Conservation (phyloP, 2,113 vertebrate species). For the Monarcha castaneiventris region DNA sequence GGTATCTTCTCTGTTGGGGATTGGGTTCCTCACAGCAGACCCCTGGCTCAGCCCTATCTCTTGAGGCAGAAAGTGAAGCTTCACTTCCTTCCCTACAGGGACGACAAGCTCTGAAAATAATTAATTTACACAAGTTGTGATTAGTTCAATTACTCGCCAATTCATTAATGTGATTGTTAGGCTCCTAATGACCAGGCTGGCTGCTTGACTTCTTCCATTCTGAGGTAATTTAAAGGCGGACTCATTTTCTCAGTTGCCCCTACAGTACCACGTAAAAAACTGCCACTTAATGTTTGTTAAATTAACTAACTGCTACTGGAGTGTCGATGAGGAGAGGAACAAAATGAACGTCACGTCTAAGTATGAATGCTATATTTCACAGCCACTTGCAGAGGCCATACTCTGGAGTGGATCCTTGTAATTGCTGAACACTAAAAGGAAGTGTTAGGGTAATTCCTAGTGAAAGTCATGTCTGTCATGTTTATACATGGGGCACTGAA, state of each 20-base stretch:
- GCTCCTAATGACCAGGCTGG: not conserved
- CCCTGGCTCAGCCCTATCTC: not conserved
- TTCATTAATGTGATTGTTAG: not conserved
- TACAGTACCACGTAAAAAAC: not conserved
- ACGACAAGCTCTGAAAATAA: not conserved
- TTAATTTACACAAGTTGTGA: not conserved
- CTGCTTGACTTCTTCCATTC: not conserved
- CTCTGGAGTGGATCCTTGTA: not conserved
- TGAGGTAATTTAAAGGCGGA: not conserved
- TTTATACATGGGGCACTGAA: not conserved
- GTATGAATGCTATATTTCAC: not conserved
- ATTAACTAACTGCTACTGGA: not conserved
- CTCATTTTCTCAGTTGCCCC: not conserved
- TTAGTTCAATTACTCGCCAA: not conserved
- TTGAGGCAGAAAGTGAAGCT: not conserved
- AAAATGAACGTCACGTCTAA: not conserved
- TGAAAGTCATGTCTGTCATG: not conserved
- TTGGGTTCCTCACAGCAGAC: not conserved
- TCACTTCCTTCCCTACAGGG: not conserved
- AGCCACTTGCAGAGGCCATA: not conserved
- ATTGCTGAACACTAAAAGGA: not conserved
- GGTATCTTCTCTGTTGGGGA: not conserved
- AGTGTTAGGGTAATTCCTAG: not conserved
- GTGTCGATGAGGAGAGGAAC: not conserved
- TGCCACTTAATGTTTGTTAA: not conserved